Conservation (phyloP, 2,113 vertebrate genomes). For the Amazona vittata region DNA sequence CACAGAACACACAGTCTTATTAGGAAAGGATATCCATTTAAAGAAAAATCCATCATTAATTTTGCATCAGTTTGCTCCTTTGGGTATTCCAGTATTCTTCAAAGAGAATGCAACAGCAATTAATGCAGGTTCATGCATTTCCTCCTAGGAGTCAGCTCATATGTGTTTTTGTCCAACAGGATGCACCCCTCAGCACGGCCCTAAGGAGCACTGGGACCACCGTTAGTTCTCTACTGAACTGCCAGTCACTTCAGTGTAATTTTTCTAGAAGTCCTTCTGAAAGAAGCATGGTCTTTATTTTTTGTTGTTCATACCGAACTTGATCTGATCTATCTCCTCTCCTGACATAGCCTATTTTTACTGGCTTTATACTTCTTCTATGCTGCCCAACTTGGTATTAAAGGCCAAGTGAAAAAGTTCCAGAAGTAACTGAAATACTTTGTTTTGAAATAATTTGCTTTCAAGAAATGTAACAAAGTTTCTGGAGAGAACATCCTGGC, state of each 20-base stretch:
- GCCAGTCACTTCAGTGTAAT: background rate
- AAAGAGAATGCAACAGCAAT: constrained; percentile 54
- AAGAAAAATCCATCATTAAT: constrained; percentile 38
- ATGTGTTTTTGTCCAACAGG: background rate
- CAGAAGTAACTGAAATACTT: background rate
- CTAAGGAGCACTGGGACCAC: background rate
- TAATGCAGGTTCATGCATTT: constrained; percentile 32
- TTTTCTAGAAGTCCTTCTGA: background rate
- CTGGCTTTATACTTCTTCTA: background rate
- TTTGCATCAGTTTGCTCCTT: constrained; percentile 51
- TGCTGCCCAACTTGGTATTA: background rate
- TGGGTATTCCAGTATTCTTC: constrained; percentile 39
- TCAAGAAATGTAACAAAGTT: background rate
- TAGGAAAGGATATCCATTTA: background rate
- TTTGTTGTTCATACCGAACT: background rate
- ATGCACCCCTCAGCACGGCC: background rate
- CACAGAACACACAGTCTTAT: background rate
- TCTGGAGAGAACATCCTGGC: background rate
- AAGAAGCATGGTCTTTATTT: background rate
- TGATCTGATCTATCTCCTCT: background rate
- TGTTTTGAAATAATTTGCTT: background rate
- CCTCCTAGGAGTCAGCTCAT: background rate
- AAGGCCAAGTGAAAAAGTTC: background rate
- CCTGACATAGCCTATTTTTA: background rate
- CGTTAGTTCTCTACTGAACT: background rate